phyloP scores from a whole-genome alignment of 2,888 invertebrate genomes.

The Isoperla grammatica region DNA sequence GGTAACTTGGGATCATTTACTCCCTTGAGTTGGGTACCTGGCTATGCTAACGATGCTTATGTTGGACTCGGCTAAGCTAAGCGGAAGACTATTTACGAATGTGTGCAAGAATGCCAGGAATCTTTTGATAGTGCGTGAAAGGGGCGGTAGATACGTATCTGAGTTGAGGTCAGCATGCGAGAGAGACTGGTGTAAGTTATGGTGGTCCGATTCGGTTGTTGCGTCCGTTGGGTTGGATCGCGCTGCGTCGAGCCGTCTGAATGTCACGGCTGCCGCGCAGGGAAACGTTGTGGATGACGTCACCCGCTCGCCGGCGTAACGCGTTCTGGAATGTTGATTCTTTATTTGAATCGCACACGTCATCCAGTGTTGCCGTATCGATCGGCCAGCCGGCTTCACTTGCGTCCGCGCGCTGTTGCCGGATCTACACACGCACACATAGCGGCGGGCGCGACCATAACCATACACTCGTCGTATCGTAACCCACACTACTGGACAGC shows the following conservation, averaged over 20 bases:
- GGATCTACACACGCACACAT: not conserved
- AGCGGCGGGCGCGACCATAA: not conserved
- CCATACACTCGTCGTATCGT: not conserved
- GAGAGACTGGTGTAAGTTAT: too few relatives aligned
- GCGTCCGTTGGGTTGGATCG: not conserved
- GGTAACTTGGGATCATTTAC: too few relatives aligned
- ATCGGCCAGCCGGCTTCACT: not conserved
- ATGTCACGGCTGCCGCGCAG: not conserved
- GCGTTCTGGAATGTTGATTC: conserved; percentile 9
- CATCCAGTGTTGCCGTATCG: conserved; percentile 20
- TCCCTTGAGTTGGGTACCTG: too few relatives aligned
- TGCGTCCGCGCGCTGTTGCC: conserved; percentile 1
- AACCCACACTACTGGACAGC: too few relatives aligned
- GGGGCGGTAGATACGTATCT: too few relatives aligned
- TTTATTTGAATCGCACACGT: conserved; percentile 11
- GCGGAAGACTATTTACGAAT: too few relatives aligned
- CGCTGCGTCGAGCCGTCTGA: not conserved
- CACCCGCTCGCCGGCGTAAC: conserved; percentile 14
- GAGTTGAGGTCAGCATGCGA: too few relatives aligned
- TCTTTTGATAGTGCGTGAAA: too few relatives aligned
- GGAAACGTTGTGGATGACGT: conserved; percentile 3
- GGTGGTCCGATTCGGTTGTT: too few relatives aligned
- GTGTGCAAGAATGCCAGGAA: too few relatives aligned
- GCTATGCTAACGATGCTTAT: too few relatives aligned
- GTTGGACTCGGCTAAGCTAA: too few relatives aligned